phyloP scores from a whole-genome alignment of 1,140 invertebrate species.

The Macrosteles quadrilineatus region DNA sequence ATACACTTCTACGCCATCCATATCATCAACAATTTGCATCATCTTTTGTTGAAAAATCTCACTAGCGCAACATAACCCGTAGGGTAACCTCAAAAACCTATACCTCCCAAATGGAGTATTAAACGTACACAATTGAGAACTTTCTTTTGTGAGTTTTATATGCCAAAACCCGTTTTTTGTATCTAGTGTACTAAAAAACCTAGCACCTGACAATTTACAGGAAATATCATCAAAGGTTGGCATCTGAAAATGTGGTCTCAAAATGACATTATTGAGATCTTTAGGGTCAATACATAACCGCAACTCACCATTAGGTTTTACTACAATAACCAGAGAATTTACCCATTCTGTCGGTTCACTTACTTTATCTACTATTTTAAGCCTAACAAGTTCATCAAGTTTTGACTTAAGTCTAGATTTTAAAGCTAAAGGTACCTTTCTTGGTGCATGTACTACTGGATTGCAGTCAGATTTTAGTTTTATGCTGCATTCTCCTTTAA shows the following conservation, averaged over 20 bases:
- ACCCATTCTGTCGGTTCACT: constrained; percentile 51
- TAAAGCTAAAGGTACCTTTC: not conserved
- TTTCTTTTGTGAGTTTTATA: constrained; percentile 48
- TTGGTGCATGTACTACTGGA: not conserved
- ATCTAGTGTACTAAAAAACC: constrained; percentile 53
- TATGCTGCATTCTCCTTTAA: not conserved
- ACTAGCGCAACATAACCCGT: constrained; percentile 47
- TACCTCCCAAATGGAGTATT: constrained; percentile 49
- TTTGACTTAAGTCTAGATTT: constrained; percentile 30
- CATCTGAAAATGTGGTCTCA: constrained; percentile 49
- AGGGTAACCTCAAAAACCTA: constrained; percentile 43
- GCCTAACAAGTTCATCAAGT: constrained; percentile 34
- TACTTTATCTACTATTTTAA: constrained; percentile 46
- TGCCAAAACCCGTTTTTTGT: constrained; percentile 52
- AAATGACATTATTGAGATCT: constrained; percentile 53
- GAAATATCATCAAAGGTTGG: constrained; percentile 51
- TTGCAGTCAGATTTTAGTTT: not conserved
- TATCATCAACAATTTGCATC: constrained; percentile 44
- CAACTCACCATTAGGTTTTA: constrained; percentile 50
- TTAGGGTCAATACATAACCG: constrained; percentile 55
- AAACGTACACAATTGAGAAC: constrained; percentile 47
- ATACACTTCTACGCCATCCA: constrained; percentile 42
- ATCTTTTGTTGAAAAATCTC: constrained; percentile 50
- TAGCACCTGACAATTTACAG: constrained; percentile 46
- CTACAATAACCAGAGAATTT: constrained; percentile 50